Evolutionary conservation across 1,140 invertebrate species (phyloP).

Genomic region (Nebria ingens): DNA sequence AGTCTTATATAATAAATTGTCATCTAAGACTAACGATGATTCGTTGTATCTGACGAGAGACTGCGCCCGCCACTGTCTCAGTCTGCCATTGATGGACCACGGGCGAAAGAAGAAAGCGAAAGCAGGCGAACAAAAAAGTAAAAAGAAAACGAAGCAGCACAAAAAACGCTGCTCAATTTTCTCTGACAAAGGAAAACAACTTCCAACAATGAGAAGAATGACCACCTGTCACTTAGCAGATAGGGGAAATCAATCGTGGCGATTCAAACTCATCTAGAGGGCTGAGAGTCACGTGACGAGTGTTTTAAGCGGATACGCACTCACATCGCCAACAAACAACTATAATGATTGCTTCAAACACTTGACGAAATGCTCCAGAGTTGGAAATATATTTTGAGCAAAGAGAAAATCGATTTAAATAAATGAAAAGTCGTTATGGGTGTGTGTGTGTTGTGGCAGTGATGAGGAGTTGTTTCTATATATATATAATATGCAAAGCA

Average conservation of each 20-base stretch:
- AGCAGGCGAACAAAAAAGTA: background rate
- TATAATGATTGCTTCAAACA: no score
- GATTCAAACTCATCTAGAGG: conserved; percentile 9
- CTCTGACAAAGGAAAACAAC: conserved; percentile 22
- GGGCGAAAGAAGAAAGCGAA: background rate
- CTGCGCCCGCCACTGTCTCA: no score
- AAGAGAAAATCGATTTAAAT: no score
- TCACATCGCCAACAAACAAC: no score
- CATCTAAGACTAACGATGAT: conserved; percentile 3
- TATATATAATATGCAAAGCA: conserved; percentile 3
- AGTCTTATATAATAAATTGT: conserved; percentile 2
- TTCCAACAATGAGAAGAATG: conserved; percentile 24
- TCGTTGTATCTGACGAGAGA: conserved; percentile 13
- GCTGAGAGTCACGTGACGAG: no score
- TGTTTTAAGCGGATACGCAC: no score
- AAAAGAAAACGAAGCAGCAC: background rate
- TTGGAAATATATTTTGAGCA: no score
- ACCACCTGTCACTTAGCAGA: conserved; percentile 23
- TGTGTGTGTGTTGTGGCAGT: no score
- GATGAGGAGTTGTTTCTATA: no score
- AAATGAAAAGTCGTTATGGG: no score
- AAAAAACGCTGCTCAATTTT: conserved; percentile 19
- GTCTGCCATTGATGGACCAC: conserved; percentile 19
- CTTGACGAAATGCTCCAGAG: no score
- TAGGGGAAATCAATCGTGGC: conserved; percentile 23